Base-by-base conservation (phyloP, 1,140 invertebrate genomes). In the Radopholus similis region DNA sequence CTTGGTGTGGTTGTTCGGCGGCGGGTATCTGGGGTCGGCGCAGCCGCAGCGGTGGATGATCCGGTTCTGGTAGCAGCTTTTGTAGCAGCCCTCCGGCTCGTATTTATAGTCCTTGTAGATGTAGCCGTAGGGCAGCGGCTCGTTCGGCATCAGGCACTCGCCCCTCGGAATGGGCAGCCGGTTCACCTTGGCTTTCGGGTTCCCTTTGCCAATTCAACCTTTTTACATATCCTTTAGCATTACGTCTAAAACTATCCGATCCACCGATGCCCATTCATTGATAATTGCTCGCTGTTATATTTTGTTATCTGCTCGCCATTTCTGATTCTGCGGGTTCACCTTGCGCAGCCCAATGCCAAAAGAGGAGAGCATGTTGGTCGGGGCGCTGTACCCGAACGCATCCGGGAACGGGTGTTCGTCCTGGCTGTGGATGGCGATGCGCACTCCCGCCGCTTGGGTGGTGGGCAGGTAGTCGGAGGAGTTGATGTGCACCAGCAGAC, bases 31-130 rank as follows among this genome's bases (percentile, higher is more conserved):
- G 4, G 80, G 80, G 66, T 82, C 80, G 18, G 73, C 68, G 69
- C 79, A 81, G 4, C 72, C 70, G 63, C 72, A 74, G 15, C 62
- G 30, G n/a, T 23, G 15, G 56, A 81, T 75, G 38, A 81, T 82
- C 42, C 66, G 34, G 26, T 67, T 51, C 44, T 82, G 80, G 53
- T 81, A 81, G 47, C 78, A 82, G 38, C 67, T 72, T 55, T 77
- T 77, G 58, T 71, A 81, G 55, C 80, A 82, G 40, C 80, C 80
- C 69, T 81, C 78, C 11, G 78, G 80, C 49, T 81, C 78, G 63
- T 81, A 81, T 51, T 81, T 74, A 37, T 76, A 81, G 15, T 74
- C 68, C 42, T 66, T 63, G 42, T 81, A 81, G 40, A 81, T 81
- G 60, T 74, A 77, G 9, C 65, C 35, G 21, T 23, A n/a, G 0